Evolutionary conservation across 2,888 invertebrate genomes (phyloP).

Genomic region (Rugalucina vietnamica): DNA sequence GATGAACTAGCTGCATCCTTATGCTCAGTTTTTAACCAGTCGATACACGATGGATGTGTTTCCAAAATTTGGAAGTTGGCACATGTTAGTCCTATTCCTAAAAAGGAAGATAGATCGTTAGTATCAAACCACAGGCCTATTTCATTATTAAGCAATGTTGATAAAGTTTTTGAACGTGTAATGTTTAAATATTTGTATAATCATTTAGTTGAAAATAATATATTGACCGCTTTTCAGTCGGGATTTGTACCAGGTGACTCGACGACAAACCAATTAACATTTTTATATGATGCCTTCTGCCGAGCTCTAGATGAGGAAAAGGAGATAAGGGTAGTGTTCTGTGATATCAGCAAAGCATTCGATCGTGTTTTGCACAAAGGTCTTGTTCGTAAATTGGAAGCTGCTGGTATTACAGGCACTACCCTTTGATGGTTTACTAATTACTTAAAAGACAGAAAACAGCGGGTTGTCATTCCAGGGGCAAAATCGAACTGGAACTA

Average conservation of each 20-base stretch:
- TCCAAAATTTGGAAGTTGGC: neutral
- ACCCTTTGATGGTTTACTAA: neutral
- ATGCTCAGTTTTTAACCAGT: neutral
- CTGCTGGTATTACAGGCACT: neutral
- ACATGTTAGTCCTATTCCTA: neutral
- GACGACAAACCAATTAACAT: too few relatives aligned
- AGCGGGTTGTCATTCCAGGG: constrained; percentile 7
- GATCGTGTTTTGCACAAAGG: constrained; percentile 1
- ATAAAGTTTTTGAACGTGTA: neutral
- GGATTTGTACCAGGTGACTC: neutral
- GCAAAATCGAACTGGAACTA: neutral
- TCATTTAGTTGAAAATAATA: neutral
- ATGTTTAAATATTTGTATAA: neutral
- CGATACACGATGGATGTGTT: neutral
- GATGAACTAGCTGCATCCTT: neutral
- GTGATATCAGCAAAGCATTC: neutral
- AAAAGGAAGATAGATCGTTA: neutral
- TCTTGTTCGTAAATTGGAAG: constrained; percentile 5
- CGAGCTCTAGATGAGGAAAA: neutral
- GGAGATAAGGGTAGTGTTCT: too few relatives aligned
- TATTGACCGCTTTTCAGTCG: neutral
- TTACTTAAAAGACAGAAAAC: neutral
- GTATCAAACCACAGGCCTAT: neutral
- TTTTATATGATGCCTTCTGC: neutral
- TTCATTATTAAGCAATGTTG: neutral